Conservation (phyloP, 1,140 invertebrate genomes). For the Oncopeltus fasciatus region DNA sequence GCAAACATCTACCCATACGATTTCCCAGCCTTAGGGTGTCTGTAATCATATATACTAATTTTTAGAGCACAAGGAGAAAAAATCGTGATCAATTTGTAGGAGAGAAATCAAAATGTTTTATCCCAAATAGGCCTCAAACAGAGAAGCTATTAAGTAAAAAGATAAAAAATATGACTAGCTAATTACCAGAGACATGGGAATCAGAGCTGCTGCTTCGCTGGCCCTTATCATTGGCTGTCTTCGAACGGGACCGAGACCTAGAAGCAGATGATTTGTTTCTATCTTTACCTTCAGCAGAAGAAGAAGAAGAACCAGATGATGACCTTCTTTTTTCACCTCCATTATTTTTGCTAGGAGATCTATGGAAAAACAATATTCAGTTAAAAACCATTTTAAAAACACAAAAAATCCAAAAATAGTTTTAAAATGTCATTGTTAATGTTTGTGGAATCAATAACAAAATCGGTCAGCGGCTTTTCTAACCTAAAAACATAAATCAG, state of each 20-base stretch:
- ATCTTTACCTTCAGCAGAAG: slow-evolving; percentile 16
- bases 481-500: too few species aligned
- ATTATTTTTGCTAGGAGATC: slow-evolving; percentile 24
- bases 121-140: too few species aligned
- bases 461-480: not conserved
- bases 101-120: too few species aligned
- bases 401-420: not conserved
- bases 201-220: slow-evolving; percentile 32
- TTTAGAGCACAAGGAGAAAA: too few species aligned
- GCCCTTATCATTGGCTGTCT: slow-evolving; percentile 23
- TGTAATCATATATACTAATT: too few species aligned
- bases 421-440: slow-evolving; percentile 5
- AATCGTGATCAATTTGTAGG: too few species aligned
- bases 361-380: slow-evolving; percentile 18
- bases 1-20: too few species aligned
- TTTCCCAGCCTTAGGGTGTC: too few species aligned
- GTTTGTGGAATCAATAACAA: slow-evolving; percentile 5
- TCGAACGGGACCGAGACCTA: slow-evolving; percentile 23
- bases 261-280: slow-evolving; percentile 17
- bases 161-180: not conserved
- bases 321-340: slow-evolving; percentile 20
- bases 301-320: slow-evolving; percentile 21
- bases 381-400: not conserved
- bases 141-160: not conserved
- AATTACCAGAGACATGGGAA: slow-evolving; percentile 23